Percentiles rank a stretch among this genome's conserved stretches.
Conservation (phyloP, 2,797 vertebrate species). For the Sebastes iracundus region DNA sequence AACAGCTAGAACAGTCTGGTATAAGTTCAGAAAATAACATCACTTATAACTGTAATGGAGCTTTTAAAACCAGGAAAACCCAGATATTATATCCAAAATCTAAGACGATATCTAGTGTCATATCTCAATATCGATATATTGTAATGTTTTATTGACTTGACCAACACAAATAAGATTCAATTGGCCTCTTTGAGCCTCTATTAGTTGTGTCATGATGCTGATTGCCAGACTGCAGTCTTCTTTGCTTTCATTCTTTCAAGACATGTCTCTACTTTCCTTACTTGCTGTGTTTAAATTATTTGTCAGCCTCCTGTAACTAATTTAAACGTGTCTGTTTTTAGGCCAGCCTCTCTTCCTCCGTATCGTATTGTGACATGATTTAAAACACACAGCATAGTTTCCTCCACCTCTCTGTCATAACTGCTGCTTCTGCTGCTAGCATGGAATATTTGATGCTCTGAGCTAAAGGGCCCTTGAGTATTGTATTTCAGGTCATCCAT, state of each 20-base stretch:
- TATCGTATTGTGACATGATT: conserved; percentile 2
- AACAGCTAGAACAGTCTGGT: too few relatives aligned
- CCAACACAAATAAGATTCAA: not conserved
- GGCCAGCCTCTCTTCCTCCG: not conserved
- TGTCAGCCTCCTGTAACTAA: conserved; percentile 5
- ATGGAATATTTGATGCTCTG: conserved; percentile 75
- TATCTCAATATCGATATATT: too few relatives aligned
- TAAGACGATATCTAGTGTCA: too few relatives aligned
- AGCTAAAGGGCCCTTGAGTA: conserved; percentile 78
- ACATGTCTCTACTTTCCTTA: not conserved
- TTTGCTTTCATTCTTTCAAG: not conserved
- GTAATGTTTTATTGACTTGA: not conserved
- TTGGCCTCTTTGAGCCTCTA: not conserved
- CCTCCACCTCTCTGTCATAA: conserved; percentile 57
- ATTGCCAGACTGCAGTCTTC: not conserved
- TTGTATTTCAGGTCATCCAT: conserved; percentile 86
- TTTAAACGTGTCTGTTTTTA: conserved; percentile 6
- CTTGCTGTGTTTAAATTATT: conserved; percentile 8
- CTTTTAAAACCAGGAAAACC: too few relatives aligned
- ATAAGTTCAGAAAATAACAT: too few relatives aligned
- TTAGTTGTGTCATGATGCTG: not conserved
- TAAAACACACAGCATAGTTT: conserved; percentile 25
- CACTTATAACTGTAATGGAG: too few relatives aligned
- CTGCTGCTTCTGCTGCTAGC: conserved; percentile 48
- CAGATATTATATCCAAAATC: too few relatives aligned